Evolutionary conservation across 2,797 vertebrate species (phyloP).

Genomic region (Rhinatrema bivittatum): DNA sequence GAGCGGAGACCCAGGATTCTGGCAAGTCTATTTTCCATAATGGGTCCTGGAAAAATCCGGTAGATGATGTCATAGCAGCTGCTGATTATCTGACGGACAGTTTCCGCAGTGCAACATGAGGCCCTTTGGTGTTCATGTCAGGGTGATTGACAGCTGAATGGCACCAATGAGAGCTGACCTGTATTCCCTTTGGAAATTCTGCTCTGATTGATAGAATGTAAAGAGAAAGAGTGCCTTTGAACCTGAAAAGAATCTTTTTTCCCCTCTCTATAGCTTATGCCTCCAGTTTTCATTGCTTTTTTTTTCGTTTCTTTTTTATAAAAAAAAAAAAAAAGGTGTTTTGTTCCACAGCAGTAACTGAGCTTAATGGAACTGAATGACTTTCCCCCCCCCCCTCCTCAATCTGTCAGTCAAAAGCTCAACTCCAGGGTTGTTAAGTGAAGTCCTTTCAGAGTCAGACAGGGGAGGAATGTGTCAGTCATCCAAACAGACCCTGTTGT

Average conservation of each 20-base stretch:
- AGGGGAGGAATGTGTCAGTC: constrained; percentile 77
- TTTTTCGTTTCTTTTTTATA: constrained; percentile 49
- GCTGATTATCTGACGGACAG: constrained; percentile 84
- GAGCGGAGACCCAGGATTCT: constrained; percentile 32
- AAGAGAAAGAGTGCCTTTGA: constrained; percentile 84
- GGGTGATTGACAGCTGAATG: constrained; percentile 85
- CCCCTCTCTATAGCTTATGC: constrained; percentile 63
- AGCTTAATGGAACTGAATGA: constrained; percentile 73
- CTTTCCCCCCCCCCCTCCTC: constrained; percentile 69
- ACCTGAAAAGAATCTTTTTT: constrained; percentile 78
- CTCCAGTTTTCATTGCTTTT: constrained; percentile 53
- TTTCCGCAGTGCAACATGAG: constrained; percentile 76
- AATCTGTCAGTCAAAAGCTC: constrained; percentile 72
- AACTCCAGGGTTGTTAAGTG: constrained; percentile 71
- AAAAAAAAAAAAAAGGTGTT: too few relatives aligned
- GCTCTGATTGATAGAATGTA: constrained; percentile 80
- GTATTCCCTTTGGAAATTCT: constrained; percentile 71
- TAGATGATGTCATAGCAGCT: constrained; percentile 80
- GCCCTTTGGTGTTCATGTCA: constrained; percentile 80
- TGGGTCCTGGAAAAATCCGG: constrained; percentile 62
- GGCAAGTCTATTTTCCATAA: constrained; percentile 18
- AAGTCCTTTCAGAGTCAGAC: constrained; percentile 76
- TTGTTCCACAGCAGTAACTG: constrained; percentile 70
- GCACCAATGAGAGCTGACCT: constrained; percentile 77
- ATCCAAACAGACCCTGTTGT: constrained; percentile 72